Evolutionary conservation across 2,888 invertebrate species (phyloP), one percentile per base, ranked within the genome.

Genomic region (Pseudolycoriella hygida): DNA sequence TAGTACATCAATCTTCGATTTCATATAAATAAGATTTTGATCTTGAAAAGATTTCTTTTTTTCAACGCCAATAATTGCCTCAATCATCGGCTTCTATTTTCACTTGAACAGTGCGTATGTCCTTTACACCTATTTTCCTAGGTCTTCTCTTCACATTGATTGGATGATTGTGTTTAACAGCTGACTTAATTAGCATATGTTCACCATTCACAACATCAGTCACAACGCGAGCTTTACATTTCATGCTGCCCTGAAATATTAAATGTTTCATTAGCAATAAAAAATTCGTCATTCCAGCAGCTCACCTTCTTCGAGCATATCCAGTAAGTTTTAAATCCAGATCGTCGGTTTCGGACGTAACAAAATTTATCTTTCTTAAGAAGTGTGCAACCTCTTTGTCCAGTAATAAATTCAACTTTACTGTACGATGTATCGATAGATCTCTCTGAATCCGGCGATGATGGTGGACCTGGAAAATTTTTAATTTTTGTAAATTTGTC

Each of bases 251-350:
- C 64, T 65, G 47, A 14, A 54, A 49, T 17, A 47, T 42, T 8
- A 17, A 11, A 5, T 6, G 17, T 40, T 25, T 25, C 8, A 25
- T 25, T 25, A n/a, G n/a, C 25, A 25, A 25, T 25, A 25, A 25
- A 25, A 25, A n/a, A n/a, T n/a, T n/a, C n/a, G n/a, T n/a, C n/a
- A n/a, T n/a, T n/a, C n/a, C n/a, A n/a, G n/a, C n/a, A n/a, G n/a
- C n/a, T n/a, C n/a, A 64, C 65, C 57, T 65, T 65, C 50, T 63
- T 64, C 2, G 65, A 59, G 48, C 65, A 65, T 47, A 65, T 62
- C 65, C 65, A 65, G 49, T 65, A 65, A 1, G 63, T 65, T 50
- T 62, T 65, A 2, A 57, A 54, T 2, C 61, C 63, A 45, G 58
- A 60, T n/a, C 57, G 55, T 14, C 65, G 57, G 53, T 66, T 66